These are phyloP conservation scores for Dryococelus australis DNA, from an alignment of 2,888 invertebrate species.

Conservation along the genomic window DNA sequence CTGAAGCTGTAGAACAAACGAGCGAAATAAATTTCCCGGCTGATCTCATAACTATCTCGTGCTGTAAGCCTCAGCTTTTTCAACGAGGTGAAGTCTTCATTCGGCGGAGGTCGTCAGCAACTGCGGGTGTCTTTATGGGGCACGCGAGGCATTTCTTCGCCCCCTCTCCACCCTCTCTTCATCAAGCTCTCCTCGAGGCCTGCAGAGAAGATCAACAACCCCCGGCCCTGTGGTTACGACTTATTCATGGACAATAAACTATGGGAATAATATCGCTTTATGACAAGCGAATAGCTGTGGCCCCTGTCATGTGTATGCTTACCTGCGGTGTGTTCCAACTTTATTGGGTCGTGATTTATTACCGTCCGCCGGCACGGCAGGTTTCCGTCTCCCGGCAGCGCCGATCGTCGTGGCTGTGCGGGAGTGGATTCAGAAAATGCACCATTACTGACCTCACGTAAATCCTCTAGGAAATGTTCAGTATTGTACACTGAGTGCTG, in stretches of 20 bases:
- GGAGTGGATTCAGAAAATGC: too few relatives aligned
- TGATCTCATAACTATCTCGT: neutral
- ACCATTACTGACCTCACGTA: too few relatives aligned
- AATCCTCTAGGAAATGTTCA: too few relatives aligned
- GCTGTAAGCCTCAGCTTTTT: neutral
- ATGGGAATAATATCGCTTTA: slow-evolving; percentile 11
- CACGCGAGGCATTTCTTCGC: neutral
- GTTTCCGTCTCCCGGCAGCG: neutral
- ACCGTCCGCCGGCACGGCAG: neutral
- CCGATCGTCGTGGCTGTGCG: neutral
- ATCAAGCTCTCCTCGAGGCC: too few relatives aligned
- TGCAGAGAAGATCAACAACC: neutral
- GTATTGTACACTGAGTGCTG: too few relatives aligned
- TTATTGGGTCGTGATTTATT: slow-evolving; percentile 2
- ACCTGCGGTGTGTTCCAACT: neutral
- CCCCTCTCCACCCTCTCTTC: neutral
- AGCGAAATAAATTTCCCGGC: too few relatives aligned
- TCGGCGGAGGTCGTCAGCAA: neutral
- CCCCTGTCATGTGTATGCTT: neutral
- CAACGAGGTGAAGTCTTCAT: neutral
- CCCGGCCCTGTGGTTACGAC: neutral
- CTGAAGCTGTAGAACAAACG: too few relatives aligned
- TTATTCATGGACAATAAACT: slow-evolving; percentile 29
- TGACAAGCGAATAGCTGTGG: neutral
- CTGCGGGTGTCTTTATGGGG: neutral